phyloP scores from a whole-genome alignment of 1,140 invertebrate species.

The Drosophila paulistorum region DNA sequence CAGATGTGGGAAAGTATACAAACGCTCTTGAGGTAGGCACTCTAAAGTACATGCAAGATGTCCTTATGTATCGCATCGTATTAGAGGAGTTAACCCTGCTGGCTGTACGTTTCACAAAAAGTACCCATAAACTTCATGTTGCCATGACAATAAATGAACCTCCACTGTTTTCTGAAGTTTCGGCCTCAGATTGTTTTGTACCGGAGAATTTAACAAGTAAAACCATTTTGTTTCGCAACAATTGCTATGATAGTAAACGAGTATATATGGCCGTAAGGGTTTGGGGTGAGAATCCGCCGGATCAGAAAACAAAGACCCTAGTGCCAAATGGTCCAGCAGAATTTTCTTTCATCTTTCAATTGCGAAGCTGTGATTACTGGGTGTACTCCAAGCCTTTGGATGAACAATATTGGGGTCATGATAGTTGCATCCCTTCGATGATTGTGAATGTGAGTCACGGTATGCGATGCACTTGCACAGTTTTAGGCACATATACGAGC shows the following conservation, averaged over 20 bases:
- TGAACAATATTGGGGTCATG: conserved; percentile 11
- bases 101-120: conserved; percentile 29
- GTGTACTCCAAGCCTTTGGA: background rate
- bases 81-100: conserved; percentile 33
- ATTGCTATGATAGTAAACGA: conserved; percentile 3
- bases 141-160: background rate
- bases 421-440: conserved; percentile 26
- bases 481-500: conserved; percentile 54
- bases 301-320: background rate
- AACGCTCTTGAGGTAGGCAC: background rate
- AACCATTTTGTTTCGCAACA: conserved; percentile 49
- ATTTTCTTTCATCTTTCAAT: conserved; percentile 45
- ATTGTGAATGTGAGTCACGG: background rate
- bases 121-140: conserved; percentile 36
- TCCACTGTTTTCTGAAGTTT: conserved; percentile 22
- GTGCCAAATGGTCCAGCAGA: conserved; percentile 23
- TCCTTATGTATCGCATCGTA: conserved; percentile 36
- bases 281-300: background rate
- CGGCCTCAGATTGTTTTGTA: conserved; percentile 21
- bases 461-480: conserved; percentile 31
- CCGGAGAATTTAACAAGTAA: background rate
- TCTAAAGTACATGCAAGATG: background rate
- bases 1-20: conserved; percentile 12
- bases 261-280: conserved; percentile 40
- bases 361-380: conserved; percentile 54